Evolutionary conservation across 2,797 vertebrate genomes (phyloP).

Genomic region (Periophthalmus magnuspinnatus): DNA sequence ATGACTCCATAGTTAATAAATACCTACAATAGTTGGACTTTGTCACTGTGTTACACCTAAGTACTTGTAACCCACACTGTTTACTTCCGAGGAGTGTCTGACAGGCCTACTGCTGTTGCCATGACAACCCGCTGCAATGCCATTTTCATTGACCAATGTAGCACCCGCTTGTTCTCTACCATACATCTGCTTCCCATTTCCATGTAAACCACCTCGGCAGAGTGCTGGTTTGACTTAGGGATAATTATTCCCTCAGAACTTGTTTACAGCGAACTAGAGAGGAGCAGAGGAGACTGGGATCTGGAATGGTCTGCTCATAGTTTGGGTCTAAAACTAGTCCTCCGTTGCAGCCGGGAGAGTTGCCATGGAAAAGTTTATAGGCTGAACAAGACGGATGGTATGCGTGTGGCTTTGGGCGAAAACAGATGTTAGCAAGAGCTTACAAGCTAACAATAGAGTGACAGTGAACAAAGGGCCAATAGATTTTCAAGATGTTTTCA

Average conservation of each 20-base stretch:
- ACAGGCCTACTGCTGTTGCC: slow-evolving; percentile 9
- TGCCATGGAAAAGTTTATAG: slow-evolving; percentile 55
- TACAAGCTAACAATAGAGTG: slow-evolving; percentile 6
- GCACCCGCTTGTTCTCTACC: slow-evolving; percentile 13
- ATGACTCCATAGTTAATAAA: slow-evolving; percentile 56
- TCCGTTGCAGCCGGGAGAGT: slow-evolving; percentile 40
- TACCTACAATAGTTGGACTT: slow-evolving; percentile 37
- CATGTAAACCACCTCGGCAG: slow-evolving; percentile 26
- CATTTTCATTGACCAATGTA: slow-evolving; percentile 27
- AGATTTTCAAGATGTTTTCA: background rate
- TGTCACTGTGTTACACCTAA: slow-evolving; percentile 33
- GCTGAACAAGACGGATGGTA: slow-evolving; percentile 19
- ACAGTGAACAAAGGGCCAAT: background rate
- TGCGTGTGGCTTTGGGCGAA: slow-evolving; percentile 50
- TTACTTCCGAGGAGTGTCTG: slow-evolving; percentile 45
- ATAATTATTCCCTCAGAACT: slow-evolving; percentile 40
- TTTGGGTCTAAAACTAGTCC: slow-evolving; percentile 43
- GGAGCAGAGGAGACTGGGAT: background rate
- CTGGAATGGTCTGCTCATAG: slow-evolving; percentile 12
- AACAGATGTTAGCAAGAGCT: slow-evolving; percentile 26
- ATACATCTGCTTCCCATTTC: slow-evolving; percentile 61
- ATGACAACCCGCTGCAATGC: slow-evolving; percentile 26
- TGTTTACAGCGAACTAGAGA: slow-evolving; percentile 52
- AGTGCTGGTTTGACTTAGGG: slow-evolving; percentile 34
- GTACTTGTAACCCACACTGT: slow-evolving; percentile 34